These are phyloP conservation scores for Aspiorhynchus laticeps DNA, from an alignment of 2,113 vertebrate species.

Conservation along the genomic window DNA sequence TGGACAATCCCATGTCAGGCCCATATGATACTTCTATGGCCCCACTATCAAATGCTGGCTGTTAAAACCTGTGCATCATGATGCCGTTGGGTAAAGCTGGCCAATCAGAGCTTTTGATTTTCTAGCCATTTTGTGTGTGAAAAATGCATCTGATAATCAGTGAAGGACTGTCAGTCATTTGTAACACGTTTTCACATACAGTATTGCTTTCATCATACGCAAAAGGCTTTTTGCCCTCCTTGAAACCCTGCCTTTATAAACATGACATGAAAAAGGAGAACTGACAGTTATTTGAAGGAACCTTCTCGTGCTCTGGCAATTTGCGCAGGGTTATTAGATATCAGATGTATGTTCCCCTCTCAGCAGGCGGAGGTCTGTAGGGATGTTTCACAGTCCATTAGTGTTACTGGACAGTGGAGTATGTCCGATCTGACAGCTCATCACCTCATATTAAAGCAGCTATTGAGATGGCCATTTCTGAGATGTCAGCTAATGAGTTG, in stretches of 20 bases:
- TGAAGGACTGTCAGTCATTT: background rate
- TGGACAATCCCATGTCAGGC: no score
- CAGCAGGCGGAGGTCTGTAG: background rate
- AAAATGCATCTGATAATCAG: background rate
- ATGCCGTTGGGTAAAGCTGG: background rate
- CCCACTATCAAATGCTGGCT: background rate
- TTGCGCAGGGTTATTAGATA: conserved; percentile 16
- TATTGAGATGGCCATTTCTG: conserved; percentile 11
- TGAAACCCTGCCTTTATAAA: background rate
- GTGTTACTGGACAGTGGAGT: background rate
- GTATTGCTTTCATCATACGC: background rate
- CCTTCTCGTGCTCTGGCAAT: background rate
- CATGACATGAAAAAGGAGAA: background rate
- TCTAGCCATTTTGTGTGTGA: background rate
- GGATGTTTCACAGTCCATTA: conserved; percentile 43
- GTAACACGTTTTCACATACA: background rate
- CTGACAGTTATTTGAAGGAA: conserved; percentile 16
- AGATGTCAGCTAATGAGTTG: conserved; percentile 17
- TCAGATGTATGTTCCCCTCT: background rate
- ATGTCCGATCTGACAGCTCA: conserved; percentile 28
- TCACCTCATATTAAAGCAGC: conserved; percentile 1
- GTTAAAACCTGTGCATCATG: background rate
- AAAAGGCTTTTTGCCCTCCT: background rate
- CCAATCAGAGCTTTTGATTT: background rate
- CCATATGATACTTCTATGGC: no score